Evolutionary conservation across 2,888 invertebrate genomes (phyloP).

Genomic region (Ennomos erosarius): DNA sequence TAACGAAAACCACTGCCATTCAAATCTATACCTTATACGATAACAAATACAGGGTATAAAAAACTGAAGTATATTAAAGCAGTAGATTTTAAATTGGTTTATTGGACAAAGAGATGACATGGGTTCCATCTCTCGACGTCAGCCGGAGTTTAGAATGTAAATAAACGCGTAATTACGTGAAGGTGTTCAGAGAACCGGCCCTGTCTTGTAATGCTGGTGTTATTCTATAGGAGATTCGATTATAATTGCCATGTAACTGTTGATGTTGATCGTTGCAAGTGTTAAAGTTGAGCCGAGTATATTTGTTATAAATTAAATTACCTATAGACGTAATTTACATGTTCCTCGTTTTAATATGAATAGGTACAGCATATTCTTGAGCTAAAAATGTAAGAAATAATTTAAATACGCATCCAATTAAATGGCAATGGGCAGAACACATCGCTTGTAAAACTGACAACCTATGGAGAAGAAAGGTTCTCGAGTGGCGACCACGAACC

Average conservation of each 20-base stretch:
- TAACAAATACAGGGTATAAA: conserved; percentile 16
- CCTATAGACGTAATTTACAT: too few species aligned
- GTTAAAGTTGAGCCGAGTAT: too few species aligned
- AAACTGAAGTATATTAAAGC: conserved; percentile 9
- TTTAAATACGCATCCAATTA: too few species aligned
- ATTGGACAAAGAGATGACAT: conserved; percentile 70
- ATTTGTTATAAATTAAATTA: too few species aligned
- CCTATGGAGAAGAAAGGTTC: too few species aligned
- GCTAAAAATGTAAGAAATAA: too few species aligned
- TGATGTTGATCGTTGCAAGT: conserved; percentile 11
- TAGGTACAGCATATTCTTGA: too few species aligned
- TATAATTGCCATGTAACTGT: conserved; percentile 39
- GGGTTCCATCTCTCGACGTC: conserved; percentile 76
- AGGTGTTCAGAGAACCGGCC: conserved; percentile 69
- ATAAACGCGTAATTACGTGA: conserved; percentile 77
- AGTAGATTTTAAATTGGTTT: conserved; percentile 45
- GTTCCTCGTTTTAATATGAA: too few species aligned
- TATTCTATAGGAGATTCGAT: conserved; percentile 65
- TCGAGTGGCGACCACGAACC: too few species aligned
- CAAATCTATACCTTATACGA: conserved; percentile 48
- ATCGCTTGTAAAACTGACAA: too few species aligned
- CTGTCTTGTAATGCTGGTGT: conserved; percentile 48
- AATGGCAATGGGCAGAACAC: too few species aligned
- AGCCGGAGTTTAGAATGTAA: conserved; percentile 75
- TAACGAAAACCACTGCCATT: conserved; percentile 12